Percentiles rank a stretch among this genome's conserved stretches.
phyloP scores from a whole-genome alignment of 1,140 invertebrate species.

The Halyomorpha halys region DNA sequence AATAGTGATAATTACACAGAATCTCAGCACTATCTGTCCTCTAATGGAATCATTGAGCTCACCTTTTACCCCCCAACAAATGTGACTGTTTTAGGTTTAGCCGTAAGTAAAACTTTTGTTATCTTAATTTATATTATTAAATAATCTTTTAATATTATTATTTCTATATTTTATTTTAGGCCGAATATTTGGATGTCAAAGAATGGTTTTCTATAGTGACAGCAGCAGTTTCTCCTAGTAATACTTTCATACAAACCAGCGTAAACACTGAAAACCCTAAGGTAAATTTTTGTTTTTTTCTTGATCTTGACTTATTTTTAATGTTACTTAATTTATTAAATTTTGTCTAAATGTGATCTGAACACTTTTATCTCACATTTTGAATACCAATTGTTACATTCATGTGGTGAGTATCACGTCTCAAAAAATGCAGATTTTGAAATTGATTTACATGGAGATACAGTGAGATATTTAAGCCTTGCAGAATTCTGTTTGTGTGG shows the following conservation, averaged over 20 bases:
- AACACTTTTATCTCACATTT: too few relatives aligned
- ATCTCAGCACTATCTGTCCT: slow-evolving; percentile 47
- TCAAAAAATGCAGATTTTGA: too few relatives aligned
- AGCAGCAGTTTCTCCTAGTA: slow-evolving; percentile 57
- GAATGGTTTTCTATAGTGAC: slow-evolving; percentile 70
- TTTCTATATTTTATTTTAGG: slow-evolving; percentile 38
- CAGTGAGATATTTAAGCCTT: too few relatives aligned
- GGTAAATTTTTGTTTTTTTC: slow-evolving; percentile 34
- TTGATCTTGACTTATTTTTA: slow-evolving; percentile 21
- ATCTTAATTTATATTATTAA: slow-evolving; percentile 3
- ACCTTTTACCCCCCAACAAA: slow-evolving; percentile 54
- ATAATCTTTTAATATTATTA: not conserved
- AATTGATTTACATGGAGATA: too few relatives aligned
- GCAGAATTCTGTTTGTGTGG: too few relatives aligned
- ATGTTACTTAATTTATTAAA: too few relatives aligned
- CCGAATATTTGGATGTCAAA: slow-evolving; percentile 56
- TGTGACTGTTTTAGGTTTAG: slow-evolving; percentile 46
- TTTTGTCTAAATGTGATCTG: not conserved
- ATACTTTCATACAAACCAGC: slow-evolving; percentile 62
- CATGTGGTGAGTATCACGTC: too few relatives aligned
- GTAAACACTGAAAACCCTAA: slow-evolving; percentile 55
- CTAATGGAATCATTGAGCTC: slow-evolving; percentile 57
- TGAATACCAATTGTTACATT: too few relatives aligned
- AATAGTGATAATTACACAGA: slow-evolving; percentile 52
- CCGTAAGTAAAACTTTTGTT: slow-evolving; percentile 37